A percentile compares a stretch with the other conserved stretches of the same genome.
Conservation (phyloP, 1,140 invertebrate species). For the Papilio dardanus region DNA sequence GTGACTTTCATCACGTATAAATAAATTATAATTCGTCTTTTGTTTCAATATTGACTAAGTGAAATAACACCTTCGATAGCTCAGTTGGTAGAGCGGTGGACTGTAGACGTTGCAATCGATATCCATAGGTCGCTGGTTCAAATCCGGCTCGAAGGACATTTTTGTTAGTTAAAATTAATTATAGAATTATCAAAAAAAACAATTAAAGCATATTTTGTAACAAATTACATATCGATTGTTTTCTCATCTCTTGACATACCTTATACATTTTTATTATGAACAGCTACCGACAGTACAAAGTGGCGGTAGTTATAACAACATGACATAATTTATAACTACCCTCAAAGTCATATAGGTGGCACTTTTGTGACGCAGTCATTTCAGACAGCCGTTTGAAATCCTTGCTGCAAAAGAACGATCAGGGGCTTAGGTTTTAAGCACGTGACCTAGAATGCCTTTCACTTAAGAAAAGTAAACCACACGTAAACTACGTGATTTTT, state of each 20-base stretch:
- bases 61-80: conserved; percentile 71
- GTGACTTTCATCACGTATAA: neutral
- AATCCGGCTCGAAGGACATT: conserved; percentile 69
- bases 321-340: neutral
- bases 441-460: neutral
- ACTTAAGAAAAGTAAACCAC: neutral
- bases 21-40: neutral
- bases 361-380: neutral
- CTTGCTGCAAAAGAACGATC: neutral
- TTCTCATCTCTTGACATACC: no score
- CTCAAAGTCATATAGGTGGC: neutral
- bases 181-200: no score
- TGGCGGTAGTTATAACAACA: neutral
- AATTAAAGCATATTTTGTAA: no score
- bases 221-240: no score
- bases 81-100: conserved; percentile 82
- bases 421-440: neutral
- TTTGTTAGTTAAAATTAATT: no score
- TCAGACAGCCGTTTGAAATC: neutral
- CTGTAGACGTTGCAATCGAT: conserved; percentile 60
- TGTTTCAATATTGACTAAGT: neutral
- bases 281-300: no score
- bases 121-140: conserved; percentile 82
- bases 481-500: neutral
- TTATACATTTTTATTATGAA: no score